Evolutionary conservation across 2,888 invertebrate species (phyloP).

Genomic region (Cantharis nigra): DNA sequence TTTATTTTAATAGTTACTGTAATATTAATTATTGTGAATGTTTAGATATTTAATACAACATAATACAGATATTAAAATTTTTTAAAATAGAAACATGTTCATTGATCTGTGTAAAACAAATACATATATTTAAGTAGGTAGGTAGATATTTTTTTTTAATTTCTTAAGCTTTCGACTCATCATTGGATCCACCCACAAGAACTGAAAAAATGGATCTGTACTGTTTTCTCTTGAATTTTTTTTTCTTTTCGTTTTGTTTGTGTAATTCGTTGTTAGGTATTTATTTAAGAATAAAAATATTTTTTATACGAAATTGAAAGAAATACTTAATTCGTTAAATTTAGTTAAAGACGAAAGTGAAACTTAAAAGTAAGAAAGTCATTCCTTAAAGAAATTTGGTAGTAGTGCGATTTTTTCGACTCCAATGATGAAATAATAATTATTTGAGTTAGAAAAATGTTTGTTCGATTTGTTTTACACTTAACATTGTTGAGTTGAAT

Average conservation of each 20-base stretch:
- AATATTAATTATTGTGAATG: slow-evolving; percentile 45
- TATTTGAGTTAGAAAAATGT: background rate
- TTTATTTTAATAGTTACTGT: slow-evolving; percentile 52
- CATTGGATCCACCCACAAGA: background rate
- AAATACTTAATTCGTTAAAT: background rate
- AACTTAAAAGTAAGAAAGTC: background rate
- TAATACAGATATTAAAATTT: slow-evolving; percentile 1
- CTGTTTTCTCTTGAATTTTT: background rate
- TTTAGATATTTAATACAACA: slow-evolving; percentile 49
- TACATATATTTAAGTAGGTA: background rate
- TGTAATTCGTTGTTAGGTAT: background rate
- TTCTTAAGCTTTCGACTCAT: background rate
- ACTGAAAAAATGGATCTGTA: background rate
- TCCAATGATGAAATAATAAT: background rate
- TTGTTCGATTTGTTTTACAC: slow-evolving; percentile 13
- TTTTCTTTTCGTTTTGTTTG: background rate
- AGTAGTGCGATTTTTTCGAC: background rate
- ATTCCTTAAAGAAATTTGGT: background rate
- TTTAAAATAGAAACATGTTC: background rate
- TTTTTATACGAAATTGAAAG: background rate
- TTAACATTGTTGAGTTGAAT: background rate
- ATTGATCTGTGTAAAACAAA: slow-evolving; percentile 7
- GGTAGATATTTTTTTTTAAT: background rate
- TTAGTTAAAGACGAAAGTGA: background rate
- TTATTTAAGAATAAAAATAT: background rate